Evolutionary conservation across 2,113 vertebrate genomes (phyloP).

Genomic region (Chunga burmeisteri): DNA sequence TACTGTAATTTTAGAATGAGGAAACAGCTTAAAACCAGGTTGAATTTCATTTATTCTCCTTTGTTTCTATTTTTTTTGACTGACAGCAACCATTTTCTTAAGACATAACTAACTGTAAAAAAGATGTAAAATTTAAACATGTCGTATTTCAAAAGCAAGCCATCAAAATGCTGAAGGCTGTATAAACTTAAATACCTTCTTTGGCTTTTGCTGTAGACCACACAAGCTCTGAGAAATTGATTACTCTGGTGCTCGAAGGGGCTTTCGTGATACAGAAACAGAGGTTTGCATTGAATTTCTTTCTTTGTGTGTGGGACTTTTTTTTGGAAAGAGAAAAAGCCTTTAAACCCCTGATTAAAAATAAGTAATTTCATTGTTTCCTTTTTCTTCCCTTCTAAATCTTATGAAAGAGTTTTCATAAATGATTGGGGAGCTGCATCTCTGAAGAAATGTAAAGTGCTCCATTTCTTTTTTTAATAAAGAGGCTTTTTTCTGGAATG

Average conservation of each 20-base stretch:
- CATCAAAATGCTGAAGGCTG: constrained; percentile 36
- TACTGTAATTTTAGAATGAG: neutral
- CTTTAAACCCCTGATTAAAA: constrained; percentile 62
- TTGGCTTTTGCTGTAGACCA: constrained; percentile 47
- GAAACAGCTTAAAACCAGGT: neutral
- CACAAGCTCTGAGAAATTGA: constrained; percentile 46
- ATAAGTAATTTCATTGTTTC: constrained; percentile 63
- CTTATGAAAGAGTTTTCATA: constrained; percentile 56
- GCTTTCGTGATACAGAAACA: constrained; percentile 50
- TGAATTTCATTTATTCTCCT: neutral
- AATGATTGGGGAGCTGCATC: constrained; percentile 35
- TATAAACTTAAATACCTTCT: constrained; percentile 60
- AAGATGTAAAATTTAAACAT: constrained; percentile 19
- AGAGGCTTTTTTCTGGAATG: constrained; percentile 30
- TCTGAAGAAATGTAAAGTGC: constrained; percentile 29
- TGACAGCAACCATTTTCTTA: constrained; percentile 6
- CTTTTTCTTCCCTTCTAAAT: neutral
- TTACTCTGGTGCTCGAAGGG: constrained; percentile 35
- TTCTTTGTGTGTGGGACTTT: constrained; percentile 31
- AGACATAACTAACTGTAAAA: constrained; percentile 5
- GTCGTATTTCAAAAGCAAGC: constrained; percentile 21
- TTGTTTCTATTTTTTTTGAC: neutral
- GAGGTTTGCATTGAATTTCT: constrained; percentile 54
- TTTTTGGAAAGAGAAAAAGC: neutral
- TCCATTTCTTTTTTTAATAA: constrained; percentile 46